phyloP scores from a whole-genome alignment of 1,140 invertebrate species.

The Aphis gossypii region DNA sequence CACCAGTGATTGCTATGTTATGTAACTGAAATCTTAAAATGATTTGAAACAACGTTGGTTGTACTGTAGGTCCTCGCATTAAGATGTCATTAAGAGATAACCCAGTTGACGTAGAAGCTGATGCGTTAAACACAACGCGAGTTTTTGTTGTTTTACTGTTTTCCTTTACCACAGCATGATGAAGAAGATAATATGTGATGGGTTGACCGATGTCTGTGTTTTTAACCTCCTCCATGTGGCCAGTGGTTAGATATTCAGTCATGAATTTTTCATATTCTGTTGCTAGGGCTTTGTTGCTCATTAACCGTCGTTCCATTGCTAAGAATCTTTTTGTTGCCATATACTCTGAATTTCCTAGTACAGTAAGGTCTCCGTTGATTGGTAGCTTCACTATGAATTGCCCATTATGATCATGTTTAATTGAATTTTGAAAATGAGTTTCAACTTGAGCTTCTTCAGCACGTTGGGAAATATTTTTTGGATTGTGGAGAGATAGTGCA shows the following conservation, averaged over 20 bases:
- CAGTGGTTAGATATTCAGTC: not conserved
- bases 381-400: slow-evolving; percentile 38
- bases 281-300: not conserved
- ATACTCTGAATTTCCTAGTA: not conserved
- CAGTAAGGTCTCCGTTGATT: not conserved
- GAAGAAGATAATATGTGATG: slow-evolving; percentile 44
- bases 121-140: slow-evolving; percentile 64
- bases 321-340: slow-evolving; percentile 24
- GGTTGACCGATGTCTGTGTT: not conserved
- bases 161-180: slow-evolving; percentile 58
- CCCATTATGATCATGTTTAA: not conserved
- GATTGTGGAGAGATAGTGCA: not conserved
- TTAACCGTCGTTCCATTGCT: slow-evolving; percentile 10
- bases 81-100: slow-evolving; percentile 63
- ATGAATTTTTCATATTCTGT: not conserved
- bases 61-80: slow-evolving; percentile 60
- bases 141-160: slow-evolving; percentile 61
- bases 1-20: slow-evolving; percentile 62
- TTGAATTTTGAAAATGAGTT: not conserved
- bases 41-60: slow-evolving; percentile 62
- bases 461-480: not conserved
- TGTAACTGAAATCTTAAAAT: slow-evolving; percentile 62
- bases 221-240: not conserved
- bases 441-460: not conserved
- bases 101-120: slow-evolving; percentile 59